A percentile compares a stretch with the other conserved stretches of the same genome.
These are phyloP conservation scores for Puntigrus tetrazona DNA, from an alignment of 2,113 vertebrate genomes.

Conservation along the genomic window DNA sequence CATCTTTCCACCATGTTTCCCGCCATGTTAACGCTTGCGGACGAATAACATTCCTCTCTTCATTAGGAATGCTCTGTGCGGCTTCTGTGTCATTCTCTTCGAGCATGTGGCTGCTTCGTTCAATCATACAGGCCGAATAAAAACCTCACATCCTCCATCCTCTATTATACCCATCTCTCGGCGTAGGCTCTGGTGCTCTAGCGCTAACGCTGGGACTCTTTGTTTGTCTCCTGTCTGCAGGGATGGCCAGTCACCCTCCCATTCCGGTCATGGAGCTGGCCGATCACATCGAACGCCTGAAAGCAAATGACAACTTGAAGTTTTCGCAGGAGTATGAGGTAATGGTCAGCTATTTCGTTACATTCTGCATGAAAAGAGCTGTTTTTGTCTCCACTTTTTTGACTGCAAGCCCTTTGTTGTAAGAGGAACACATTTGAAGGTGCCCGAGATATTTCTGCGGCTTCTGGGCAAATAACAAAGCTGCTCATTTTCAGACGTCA, in stretches of 20 bases:
- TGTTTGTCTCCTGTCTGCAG: conserved; percentile 77
- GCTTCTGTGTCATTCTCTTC: conserved; percentile 81
- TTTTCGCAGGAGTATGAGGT: conserved; percentile 99
- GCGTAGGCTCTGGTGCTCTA: conserved; percentile 58
- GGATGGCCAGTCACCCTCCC: conserved; percentile 96
- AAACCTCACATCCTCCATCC: conserved; percentile 72
- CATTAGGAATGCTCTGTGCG: conserved; percentile 82
- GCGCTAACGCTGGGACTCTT: conserved; percentile 40
- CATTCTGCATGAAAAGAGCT: neutral
- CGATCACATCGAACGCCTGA: conserved; percentile 95
- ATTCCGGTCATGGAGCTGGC: conserved; percentile 95
- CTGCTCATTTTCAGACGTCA: neutral
- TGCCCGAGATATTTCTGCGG: neutral
- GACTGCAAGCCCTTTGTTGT: neutral
- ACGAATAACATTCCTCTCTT: conserved; percentile 80
- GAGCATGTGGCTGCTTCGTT: conserved; percentile 96
- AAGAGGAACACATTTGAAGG: neutral
- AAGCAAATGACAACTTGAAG: conserved; percentile 99
- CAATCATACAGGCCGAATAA: conserved; percentile 86
- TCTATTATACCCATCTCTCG: conserved; percentile 77
- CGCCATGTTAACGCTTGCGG: conserved; percentile 72
- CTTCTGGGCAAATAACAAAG: neutral
- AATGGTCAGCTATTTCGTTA: conserved; percentile 50
- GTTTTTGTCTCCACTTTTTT: neutral
- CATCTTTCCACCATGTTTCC: conserved; percentile 81